Base-by-base conservation (phyloP, 2,888 invertebrate species). In the Mesoligia furuncula region DNA sequence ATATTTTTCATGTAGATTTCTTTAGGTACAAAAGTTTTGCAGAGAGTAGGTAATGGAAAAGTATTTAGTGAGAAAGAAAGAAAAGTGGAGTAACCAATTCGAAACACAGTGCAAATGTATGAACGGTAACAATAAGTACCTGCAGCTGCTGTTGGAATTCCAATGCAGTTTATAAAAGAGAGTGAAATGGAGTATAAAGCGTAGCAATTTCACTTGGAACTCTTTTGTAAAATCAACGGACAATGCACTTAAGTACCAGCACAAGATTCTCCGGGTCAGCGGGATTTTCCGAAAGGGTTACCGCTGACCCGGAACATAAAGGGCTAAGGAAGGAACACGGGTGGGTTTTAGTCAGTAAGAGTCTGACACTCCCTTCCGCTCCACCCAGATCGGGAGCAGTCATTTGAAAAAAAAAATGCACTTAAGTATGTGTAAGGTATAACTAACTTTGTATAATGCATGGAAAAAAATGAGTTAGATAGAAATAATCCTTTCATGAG, bases 51-150 rank as follows among this genome's bases (percentile, higher is more conserved):
- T 42, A 54, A 61, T 79, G 69, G 15, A 61, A 61, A 51, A 51
- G 11, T 31, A 7, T 31, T 67, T 61, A 17, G n/a, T 61, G 66
- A 51, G 54, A 62, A 69, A 42, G 24, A 67, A 31, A 54, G 3
- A 24, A 72, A 67, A 75, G 31, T 62, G 15, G 42, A n/a, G n/a
- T 42, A 51, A 67, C 15, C 9, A 31, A 11, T 42, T 31, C 3
- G 11, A 20, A 51, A 5, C n/a, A 6, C 51, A 59, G n/a, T 8
- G 39, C n/a, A 6, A 51, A 61, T n/a, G 9, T n/a, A 64, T 45
- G 15, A 45, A 77, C 5, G 7, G 17, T 20, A 42, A 73, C 54
- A 73, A 72, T 71, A 72, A 45, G 13, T 45, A 57, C 9, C 13
- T 75, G 57, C 36, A 66, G 17, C 3, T 45, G 20, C 15, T n/a